These are phyloP conservation scores for Apantesis nais DNA, from an alignment of 2,888 invertebrate genomes.

Conservation along the genomic window DNA sequence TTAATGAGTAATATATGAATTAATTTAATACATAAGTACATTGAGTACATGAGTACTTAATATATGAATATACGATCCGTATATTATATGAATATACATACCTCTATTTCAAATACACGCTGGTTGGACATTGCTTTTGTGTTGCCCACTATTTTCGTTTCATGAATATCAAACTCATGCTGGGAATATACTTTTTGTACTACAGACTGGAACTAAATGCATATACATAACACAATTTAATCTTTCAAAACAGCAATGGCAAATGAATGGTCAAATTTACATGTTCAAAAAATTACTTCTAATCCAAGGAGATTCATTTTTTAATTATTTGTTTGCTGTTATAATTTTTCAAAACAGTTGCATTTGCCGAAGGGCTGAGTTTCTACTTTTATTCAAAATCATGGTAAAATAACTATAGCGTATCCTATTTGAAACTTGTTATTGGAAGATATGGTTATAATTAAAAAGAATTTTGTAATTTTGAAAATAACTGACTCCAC, in stretches of 20 bases:
- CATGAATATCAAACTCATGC: background rate
- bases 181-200: background rate
- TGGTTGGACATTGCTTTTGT: background rate
- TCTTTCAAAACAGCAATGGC: background rate
- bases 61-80: too few relatives aligned
- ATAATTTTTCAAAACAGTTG: background rate
- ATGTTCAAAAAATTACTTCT: slow-evolving; percentile 6
- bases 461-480: too few relatives aligned
- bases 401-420: background rate
- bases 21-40: too few relatives aligned
- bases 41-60: too few relatives aligned
- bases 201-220: background rate
- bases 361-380: background rate
- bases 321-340: background rate
- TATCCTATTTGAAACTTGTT: too few relatives aligned
- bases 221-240: background rate
- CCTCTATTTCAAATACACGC: too few relatives aligned
- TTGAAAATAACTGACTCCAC: too few relatives aligned
- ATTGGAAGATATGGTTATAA: too few relatives aligned
- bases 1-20: too few relatives aligned
- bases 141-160: background rate
- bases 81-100: too few relatives aligned
- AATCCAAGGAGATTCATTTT: background rate
- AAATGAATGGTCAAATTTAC: slow-evolving; percentile 11
- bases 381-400: background rate